These are phyloP conservation scores for Fundulus diaphanus DNA, from an alignment of 2,797 vertebrate species.

Conservation along the genomic window DNA sequence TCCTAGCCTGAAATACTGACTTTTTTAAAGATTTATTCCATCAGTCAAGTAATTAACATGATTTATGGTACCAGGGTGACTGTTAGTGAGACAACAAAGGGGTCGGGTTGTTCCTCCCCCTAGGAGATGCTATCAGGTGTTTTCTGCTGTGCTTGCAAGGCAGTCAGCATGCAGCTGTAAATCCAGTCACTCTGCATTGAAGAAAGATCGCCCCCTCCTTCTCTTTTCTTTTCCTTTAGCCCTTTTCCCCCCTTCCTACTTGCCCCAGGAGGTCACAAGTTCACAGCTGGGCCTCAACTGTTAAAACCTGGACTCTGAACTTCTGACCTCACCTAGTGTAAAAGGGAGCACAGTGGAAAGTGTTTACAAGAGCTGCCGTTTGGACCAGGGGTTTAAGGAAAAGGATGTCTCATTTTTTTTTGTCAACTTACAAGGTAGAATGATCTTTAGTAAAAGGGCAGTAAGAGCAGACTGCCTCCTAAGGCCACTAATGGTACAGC, in stretches of 20 bases:
- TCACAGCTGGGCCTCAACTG: constrained; percentile 82
- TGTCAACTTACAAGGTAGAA: constrained; percentile 42
- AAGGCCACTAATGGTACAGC: constrained; percentile 48
- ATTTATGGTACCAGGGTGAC: constrained; percentile 83
- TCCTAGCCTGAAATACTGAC: constrained; percentile 73
- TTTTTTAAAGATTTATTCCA: constrained; percentile 84
- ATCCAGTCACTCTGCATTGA: constrained; percentile 84
- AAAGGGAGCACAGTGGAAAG: constrained; percentile 68
- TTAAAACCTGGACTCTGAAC: constrained; percentile 83
- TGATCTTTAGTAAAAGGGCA: constrained; percentile 38
- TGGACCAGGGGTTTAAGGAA: constrained; percentile 54
- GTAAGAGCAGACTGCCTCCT: constrained; percentile 64
- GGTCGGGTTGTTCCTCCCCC: constrained; percentile 76
- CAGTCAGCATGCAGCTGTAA: constrained; percentile 86
- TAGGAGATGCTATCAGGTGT: constrained; percentile 87
- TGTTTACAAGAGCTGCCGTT: constrained; percentile 74
- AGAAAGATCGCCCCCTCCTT: constrained; percentile 62
- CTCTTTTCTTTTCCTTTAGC: constrained; percentile 56
- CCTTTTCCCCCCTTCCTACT: constrained; percentile 50
- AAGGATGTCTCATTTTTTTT: constrained; percentile 28
- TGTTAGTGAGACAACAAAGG: constrained; percentile 86
- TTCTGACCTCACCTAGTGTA: constrained; percentile 83
- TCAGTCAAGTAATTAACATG: constrained; percentile 89
- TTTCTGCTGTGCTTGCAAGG: constrained; percentile 86
- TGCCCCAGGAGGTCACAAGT: constrained; percentile 82